Base-by-base conservation (phyloP, 2,113 vertebrate genomes). In the Thalassarche chlororhynchos region DNA sequence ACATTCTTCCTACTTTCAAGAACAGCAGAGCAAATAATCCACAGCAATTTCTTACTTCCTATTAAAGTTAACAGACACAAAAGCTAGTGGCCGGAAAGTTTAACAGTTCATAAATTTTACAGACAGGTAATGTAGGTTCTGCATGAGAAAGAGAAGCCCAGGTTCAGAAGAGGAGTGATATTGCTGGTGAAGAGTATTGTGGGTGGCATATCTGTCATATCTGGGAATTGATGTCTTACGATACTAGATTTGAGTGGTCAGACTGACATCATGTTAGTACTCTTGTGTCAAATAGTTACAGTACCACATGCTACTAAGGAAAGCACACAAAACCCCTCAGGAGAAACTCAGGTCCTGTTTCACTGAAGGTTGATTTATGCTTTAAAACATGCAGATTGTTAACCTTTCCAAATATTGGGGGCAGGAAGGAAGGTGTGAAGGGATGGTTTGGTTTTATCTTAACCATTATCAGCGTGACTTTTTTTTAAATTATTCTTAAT, bases 391-490 rank as follows among this genome's bases (percentile, higher is more conserved):
- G 0, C 14, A 40, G 23, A 21, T 55, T 84, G 13, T 51, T 78
- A 71, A 44, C 6, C 21, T 84, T 51, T 60, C 26, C 26, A 71
- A 57, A 64, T 51, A 60, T 0, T 29, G 8, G 28, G 20, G 15
- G 32, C 32, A 64, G 75, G 49, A 80, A 86, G 12, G 28, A 71
- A 87, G 65, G 20, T n/a, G 28, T 66, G 57, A 84, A 91, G 28
- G 26, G 34, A 36, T 51, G 38, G 47, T n/a, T 87, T 78, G 7
- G 5, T 90, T 86, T 60, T 31, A 78, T 66, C 51, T 80, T 40
- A 78, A 78, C 28, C 12, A 31, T 47, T 44, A 38, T 58, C 24
- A 58, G 36, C 19, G 12, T 2, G 28, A 31, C 0, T 0, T 23
- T 49, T 84, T 25, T 11, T n/a, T 66, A 31, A 69, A 34, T 42